Percentiles rank a stretch among this genome's conserved stretches.
phyloP scores from a whole-genome alignment of 2,888 invertebrate species.

The Eupithecia inturbata region DNA sequence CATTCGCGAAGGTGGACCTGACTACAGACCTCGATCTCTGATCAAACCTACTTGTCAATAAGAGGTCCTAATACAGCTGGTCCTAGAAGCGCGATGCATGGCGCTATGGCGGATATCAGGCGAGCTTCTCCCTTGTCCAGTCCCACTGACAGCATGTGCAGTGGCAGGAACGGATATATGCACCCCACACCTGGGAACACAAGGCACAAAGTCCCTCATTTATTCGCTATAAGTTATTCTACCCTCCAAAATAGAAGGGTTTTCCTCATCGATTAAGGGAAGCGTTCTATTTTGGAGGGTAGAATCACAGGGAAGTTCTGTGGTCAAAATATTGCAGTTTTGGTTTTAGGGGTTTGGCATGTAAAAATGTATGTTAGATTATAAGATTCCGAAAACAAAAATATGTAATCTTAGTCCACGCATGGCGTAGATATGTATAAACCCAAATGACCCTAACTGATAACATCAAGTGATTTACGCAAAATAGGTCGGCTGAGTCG shows the following conservation, averaged over 20 bases:
- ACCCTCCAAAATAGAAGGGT: no score
- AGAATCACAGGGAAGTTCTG: not conserved
- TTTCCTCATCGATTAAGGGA: no score
- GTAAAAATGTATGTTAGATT: no score
- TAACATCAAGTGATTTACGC: conserved; percentile 34
- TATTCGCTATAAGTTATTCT: no score
- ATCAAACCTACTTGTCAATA: conserved; percentile 87
- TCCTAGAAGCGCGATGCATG: conserved; percentile 90
- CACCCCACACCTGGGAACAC: conserved; percentile 88
- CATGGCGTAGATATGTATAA: not conserved
- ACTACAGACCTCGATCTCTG: not conserved
- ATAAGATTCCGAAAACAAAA: no score
- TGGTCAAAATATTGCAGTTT: not conserved
- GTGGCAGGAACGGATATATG: conserved; percentile 91
- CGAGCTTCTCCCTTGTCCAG: conserved; percentile 89
- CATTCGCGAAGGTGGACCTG: no score
- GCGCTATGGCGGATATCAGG: conserved; percentile 90
- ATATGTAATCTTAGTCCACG: not conserved
- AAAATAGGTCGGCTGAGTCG: conserved; percentile 47
- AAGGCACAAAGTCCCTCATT: not conserved
- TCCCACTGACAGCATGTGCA: conserved; percentile 90
- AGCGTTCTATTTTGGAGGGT: not conserved
- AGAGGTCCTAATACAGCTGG: conserved; percentile 91
- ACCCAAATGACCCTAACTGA: conserved; percentile 19
- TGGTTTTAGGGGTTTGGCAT: not conserved